phyloP scores from a whole-genome alignment of 2,113 vertebrate genomes.

The Cavia porcellus region DNA sequence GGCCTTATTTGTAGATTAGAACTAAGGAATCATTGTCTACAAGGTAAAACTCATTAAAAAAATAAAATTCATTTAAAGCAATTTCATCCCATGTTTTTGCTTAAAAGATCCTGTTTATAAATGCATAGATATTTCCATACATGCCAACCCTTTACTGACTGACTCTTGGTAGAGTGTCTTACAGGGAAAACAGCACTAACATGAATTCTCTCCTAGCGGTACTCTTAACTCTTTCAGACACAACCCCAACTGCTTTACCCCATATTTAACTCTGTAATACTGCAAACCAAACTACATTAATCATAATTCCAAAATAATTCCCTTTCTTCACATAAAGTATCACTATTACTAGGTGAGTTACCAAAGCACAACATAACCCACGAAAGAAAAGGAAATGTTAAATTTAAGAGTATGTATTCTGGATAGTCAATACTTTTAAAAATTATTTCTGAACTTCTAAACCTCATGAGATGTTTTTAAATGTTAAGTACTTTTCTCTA shows the following conservation, averaged over 20 bases:
- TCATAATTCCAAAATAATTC: slow-evolving; percentile 24
- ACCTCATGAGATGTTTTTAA: background rate
- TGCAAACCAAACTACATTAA: slow-evolving; percentile 27
- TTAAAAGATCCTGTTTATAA: background rate
- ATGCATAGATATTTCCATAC: background rate
- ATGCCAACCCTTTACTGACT: background rate
- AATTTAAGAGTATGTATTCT: slow-evolving; percentile 2
- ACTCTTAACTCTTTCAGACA: slow-evolving; percentile 12
- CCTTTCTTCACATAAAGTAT: background rate
- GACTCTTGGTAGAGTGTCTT: background rate
- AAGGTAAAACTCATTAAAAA: background rate
- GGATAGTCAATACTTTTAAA: background rate
- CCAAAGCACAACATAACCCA: background rate
- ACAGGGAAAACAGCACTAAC: background rate
- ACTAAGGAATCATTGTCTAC: background rate
- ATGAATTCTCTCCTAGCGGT: background rate
- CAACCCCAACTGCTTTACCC: background rate
- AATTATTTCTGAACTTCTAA: background rate
- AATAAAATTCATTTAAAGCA: slow-evolving; percentile 36
- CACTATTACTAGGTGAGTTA: background rate
- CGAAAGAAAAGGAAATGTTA: background rate
- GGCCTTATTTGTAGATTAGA: background rate
- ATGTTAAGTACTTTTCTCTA: background rate
- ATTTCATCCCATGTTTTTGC: background rate
- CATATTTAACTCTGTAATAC: slow-evolving; percentile 12